Percentiles rank a stretch among this genome's conserved stretches.
These are phyloP conservation scores for Chloropsis hardwickii DNA, from an alignment of 2,113 vertebrate genomes.

Conservation along the genomic window DNA sequence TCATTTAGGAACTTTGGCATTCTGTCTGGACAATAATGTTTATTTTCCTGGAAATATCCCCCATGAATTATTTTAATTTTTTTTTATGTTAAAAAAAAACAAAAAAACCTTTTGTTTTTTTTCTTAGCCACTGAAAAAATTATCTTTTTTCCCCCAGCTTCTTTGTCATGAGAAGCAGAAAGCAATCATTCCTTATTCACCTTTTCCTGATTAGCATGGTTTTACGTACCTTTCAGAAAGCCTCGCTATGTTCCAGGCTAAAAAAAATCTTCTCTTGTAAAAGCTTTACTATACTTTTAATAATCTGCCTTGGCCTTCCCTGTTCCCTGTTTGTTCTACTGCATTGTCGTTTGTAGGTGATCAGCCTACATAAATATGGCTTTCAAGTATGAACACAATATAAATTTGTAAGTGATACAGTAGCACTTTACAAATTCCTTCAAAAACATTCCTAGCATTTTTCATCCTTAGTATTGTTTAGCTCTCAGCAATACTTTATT, in stretches of 20 bases:
- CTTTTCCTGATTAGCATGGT: not conserved
- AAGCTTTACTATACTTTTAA: not conserved
- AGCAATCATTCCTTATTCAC: not conserved
- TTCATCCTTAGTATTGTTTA: not conserved
- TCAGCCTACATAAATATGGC: not conserved
- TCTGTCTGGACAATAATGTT: not conserved
- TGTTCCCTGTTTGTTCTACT: not conserved
- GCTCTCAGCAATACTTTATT: not conserved
- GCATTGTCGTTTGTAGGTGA: not conserved
- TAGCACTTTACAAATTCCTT: not conserved
- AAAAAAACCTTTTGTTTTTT: fast-evolving
- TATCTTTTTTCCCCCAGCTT: not conserved
- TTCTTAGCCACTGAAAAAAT: not conserved
- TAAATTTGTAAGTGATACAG: not conserved
- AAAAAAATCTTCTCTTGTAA: not conserved
- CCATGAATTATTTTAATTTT: not conserved
- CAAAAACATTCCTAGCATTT: not conserved
- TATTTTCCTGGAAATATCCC: not conserved
- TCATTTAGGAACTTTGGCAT: not conserved
- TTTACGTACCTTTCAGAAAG: not conserved
- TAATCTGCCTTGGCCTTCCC: not conserved
- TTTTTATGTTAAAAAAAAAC: not conserved
- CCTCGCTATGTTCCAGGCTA: not conserved
- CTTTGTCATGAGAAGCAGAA: not conserved
- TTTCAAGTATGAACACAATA: not conserved